Conservation (phyloP, 2,888 invertebrate genomes). For the Sphinx pinastri region DNA sequence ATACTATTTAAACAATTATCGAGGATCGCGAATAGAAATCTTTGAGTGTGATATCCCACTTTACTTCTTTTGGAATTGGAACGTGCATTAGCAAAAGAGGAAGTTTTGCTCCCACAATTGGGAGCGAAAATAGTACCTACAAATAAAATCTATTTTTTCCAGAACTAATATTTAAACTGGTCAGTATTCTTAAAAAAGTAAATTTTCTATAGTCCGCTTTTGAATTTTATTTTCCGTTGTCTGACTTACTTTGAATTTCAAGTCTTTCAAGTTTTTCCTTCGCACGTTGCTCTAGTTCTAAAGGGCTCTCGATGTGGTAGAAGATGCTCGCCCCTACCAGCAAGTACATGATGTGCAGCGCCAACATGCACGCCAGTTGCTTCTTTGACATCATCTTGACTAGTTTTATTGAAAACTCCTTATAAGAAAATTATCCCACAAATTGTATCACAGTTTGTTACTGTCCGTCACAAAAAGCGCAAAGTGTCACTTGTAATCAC, state of each 20-base stretch:
- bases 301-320: conserved; percentile 90
- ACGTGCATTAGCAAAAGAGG: neutral
- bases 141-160: neutral
- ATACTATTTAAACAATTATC: conserved; percentile 4
- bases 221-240: neutral
- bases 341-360: conserved; percentile 90
- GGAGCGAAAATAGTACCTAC: neutral
- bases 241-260: conserved; percentile 88
- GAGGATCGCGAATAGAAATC: neutral
- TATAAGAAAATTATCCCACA: conserved; percentile 33
- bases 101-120: neutral
- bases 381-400: conserved; percentile 90
- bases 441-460: conserved; percentile 49
- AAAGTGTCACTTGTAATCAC: conserved; percentile 50
- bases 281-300: conserved; percentile 86
- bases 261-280: conserved; percentile 85
- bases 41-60: neutral
- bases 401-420: conserved; percentile 44
- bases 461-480: conserved; percentile 36
- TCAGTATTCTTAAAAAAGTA: neutral
- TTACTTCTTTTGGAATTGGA: neutral
- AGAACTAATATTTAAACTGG: too few relatives aligned
- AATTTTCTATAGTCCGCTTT: neutral
- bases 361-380: conserved; percentile 90
- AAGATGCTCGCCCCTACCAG: conserved; percentile 94